Percentiles rank a stretch among this genome's conserved stretches.
These are phyloP conservation scores for Piaya cayana DNA, from an alignment of 2,113 vertebrate genomes.

Conservation along the genomic window DNA sequence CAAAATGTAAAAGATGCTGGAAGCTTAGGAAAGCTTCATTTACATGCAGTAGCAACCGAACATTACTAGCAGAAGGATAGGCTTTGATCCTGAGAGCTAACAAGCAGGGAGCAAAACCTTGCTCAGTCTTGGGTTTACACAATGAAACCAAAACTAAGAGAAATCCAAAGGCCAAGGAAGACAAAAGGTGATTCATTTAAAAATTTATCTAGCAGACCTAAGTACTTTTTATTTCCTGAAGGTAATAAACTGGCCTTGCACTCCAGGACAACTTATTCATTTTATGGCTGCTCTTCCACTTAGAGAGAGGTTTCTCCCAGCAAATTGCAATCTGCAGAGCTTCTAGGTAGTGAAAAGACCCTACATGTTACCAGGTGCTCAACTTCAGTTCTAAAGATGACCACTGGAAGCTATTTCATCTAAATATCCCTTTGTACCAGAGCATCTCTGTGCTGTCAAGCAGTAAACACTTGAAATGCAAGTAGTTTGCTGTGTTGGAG, in stretches of 20 bases:
- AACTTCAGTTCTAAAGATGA: neutral
- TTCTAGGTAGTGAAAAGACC: neutral
- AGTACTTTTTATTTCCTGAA: neutral
- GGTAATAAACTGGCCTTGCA: neutral
- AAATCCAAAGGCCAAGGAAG: neutral
- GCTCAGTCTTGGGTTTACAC: neutral
- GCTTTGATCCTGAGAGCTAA: neutral
- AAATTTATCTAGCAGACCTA: neutral
- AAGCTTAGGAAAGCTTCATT: too few species aligned
- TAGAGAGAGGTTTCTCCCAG: neutral
- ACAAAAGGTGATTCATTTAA: neutral
- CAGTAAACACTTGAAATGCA: neutral
- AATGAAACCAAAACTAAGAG: neutral
- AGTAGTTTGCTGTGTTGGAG: neutral
- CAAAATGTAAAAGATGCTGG: neutral
- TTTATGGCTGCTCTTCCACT: neutral
- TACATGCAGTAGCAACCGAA: neutral
- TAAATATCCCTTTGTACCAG: neutral
- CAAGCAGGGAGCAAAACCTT: neutral
- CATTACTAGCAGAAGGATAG: neutral
- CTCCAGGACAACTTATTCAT: neutral
- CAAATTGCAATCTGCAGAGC: neutral
- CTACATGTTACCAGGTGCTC: neutral
- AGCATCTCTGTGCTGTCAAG: neutral
- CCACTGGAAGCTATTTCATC: neutral